Evolutionary conservation across 2,888 invertebrate genomes (phyloP).

Genomic region (Desoria tigrina): DNA sequence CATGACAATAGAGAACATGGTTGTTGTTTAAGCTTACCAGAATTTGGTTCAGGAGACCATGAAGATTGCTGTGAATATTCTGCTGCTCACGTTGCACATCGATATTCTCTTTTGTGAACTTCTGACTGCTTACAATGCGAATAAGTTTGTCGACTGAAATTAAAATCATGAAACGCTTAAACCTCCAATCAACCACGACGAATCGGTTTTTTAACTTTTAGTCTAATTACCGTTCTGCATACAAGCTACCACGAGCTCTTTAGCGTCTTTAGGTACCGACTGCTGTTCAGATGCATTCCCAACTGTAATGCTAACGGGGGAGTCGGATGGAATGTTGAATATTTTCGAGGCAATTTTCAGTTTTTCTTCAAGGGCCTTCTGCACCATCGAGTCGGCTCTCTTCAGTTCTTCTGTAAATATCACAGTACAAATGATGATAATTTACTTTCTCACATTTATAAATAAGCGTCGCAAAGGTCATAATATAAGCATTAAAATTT

Average conservation of each 20-base stretch:
- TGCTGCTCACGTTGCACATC: constrained; percentile 59
- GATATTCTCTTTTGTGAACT: constrained; percentile 53
- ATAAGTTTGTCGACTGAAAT: constrained; percentile 49
- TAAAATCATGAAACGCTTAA: not conserved
- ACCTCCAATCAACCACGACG: not conserved
- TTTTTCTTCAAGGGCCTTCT: constrained; percentile 70
- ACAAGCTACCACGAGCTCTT: constrained; percentile 70
- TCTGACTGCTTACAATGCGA: constrained; percentile 48
- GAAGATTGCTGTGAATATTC: constrained; percentile 66
- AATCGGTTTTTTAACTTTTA: constrained; percentile 1
- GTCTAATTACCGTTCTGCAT: constrained; percentile 64
- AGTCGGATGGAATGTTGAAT: constrained; percentile 66
- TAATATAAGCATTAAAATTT: too few relatives aligned
- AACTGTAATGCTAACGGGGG: constrained; percentile 58
- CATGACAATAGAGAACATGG: too few relatives aligned
- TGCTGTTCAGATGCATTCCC: constrained; percentile 62
- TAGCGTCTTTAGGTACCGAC: constrained; percentile 68
- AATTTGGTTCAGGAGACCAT: constrained; percentile 68
- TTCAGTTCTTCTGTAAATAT: constrained; percentile 68
- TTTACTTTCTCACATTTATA: too few relatives aligned
- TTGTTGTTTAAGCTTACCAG: constrained; percentile 68
- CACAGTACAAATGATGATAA: constrained; percentile 12
- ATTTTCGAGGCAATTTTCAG: constrained; percentile 74
- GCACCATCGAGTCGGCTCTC: constrained; percentile 71
- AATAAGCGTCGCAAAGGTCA: too few relatives aligned